These are phyloP conservation scores for Sphenopsis melanotis DNA, from an alignment of 2,797 vertebrate species.

Conservation along the genomic window DNA sequence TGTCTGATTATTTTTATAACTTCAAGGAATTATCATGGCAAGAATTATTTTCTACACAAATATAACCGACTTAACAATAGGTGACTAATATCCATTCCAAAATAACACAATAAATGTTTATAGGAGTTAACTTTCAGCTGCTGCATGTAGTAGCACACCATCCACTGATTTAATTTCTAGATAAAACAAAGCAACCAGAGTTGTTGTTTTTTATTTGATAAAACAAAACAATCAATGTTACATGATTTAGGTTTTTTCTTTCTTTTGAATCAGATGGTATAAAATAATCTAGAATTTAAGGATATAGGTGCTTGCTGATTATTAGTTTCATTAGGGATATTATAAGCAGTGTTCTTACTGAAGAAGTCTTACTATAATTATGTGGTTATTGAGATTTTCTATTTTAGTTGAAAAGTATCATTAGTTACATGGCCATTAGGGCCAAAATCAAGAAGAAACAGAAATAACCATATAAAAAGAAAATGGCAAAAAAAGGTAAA, in stretches of 20 bases:
- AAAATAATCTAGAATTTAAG: background rate
- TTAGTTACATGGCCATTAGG: background rate
- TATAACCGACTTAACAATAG: background rate
- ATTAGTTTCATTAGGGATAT: background rate
- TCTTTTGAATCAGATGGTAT: background rate
- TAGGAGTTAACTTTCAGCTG: background rate
- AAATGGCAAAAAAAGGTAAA: background rate
- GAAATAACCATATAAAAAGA: background rate
- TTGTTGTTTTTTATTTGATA: too few species aligned
- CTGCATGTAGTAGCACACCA: background rate
- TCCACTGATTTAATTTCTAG: background rate
- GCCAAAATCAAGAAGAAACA: background rate
- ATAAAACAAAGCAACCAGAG: background rate
- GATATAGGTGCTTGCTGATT: background rate
- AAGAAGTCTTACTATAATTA: background rate
- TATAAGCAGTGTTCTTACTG: background rate
- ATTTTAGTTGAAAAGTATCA: background rate
- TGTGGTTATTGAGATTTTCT: background rate
- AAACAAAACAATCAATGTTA: background rate
- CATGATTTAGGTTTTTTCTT: fast-evolving
- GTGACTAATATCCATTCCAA: background rate
- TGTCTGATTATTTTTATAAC: background rate
- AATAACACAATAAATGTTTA: background rate
- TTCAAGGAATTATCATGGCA: background rate
- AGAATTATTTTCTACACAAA: background rate